phyloP scores from a whole-genome alignment of 1,140 invertebrate species.

The Dysdera silvatica region DNA sequence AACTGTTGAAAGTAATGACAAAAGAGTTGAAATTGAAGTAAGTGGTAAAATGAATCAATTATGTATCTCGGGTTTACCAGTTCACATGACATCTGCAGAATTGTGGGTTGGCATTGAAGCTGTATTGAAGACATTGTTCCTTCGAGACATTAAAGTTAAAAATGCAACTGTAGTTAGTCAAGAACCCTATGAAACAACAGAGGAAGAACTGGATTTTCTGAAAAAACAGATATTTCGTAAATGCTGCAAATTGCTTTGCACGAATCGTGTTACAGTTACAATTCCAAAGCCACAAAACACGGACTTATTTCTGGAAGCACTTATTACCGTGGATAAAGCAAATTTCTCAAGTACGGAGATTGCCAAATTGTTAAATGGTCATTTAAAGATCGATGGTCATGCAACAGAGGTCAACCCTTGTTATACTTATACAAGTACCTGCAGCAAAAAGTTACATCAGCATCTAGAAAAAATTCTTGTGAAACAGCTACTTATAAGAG shows the following conservation, averaged over 20 bases:
- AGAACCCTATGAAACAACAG: conserved; percentile 4
- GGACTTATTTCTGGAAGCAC: neutral
- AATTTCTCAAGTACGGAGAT: too few species aligned
- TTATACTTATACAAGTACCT: conserved; percentile 2
- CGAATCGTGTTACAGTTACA: neutral
- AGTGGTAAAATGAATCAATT: conserved; percentile 2
- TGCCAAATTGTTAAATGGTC: too few species aligned
- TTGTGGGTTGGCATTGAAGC: conserved; percentile 1
- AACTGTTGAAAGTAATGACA: neutral
- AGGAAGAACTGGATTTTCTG: neutral
- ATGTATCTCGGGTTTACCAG: neutral
- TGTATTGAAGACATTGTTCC: neutral
- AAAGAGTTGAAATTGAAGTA: neutral
- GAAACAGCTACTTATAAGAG: neutral
- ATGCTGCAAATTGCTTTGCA: neutral
- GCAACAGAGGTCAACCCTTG: too few species aligned
- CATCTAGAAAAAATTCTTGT: neutral
- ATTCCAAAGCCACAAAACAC: neutral
- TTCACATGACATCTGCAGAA: neutral
- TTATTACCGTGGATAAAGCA: too few species aligned
- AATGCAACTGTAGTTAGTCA: neutral
- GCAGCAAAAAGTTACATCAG: neutral
- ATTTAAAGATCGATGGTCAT: too few species aligned
- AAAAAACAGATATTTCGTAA: neutral
- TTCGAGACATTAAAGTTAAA: neutral